Base-by-base conservation (phyloP, 1,140 invertebrate genomes). In the Sesamia nonagrioides region DNA sequence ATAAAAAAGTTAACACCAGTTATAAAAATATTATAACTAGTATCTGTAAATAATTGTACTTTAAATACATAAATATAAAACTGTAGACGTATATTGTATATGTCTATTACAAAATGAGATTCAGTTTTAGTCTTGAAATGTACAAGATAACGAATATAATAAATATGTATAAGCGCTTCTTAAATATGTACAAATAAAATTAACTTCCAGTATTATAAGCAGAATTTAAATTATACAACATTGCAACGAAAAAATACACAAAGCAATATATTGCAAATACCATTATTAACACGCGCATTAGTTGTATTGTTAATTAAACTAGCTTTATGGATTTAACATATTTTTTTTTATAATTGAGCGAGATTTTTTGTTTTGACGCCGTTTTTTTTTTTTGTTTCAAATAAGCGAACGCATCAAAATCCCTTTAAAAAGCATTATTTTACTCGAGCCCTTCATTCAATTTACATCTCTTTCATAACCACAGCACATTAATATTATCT, bases 71-170 rank as follows among this genome's bases (percentile, higher is more conserved):
- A n/a, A 61, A n/a, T 15, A 61, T 61, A 37, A 61, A 61, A 37
- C 7, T 42, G 42, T 7, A 48, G 5, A 7, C 11, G 7, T 54
- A 45, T 66, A 35, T 40, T 40, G 40, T 48, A 69, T 21, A 54
- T 45, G n/a, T 50, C n/a, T 52, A 45, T 52, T 8, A 50, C 45
- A 69, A 69, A 73, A 73, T 73, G 71, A 73, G 71, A 73, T 73
- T 73, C 71, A 11, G 37, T 56, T 56, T 66, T 56, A 73, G 54
- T 73, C 71, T 73, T 54, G 71, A 73, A 58, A 40, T 58, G 21
- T 58, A 73, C 35, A 56, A 73, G 54, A 54, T 56, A 73, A 73
- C 33, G 37, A 56, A 63, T 40, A n/a, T 52, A 69, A 52, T 52
- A 52, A 35, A 69, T 71, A 71, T 61, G 9, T 66, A 42, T 37